Evolutionary conservation across 2,888 invertebrate species (phyloP).

Genomic region (Apamea sordens): DNA sequence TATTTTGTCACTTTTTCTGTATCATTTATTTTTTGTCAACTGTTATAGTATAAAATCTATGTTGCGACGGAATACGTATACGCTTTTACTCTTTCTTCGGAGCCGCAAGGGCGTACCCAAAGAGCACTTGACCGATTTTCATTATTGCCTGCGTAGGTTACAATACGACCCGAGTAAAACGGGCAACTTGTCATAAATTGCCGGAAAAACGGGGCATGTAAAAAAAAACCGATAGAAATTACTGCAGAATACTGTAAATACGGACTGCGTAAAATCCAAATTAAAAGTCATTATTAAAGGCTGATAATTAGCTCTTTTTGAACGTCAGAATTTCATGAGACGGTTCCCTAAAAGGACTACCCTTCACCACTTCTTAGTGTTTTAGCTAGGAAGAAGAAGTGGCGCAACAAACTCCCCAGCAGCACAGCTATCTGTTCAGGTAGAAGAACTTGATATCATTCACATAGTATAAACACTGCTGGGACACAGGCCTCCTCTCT

Average conservation of each 20-base stretch:
- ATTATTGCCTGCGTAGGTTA: constrained; percentile 14
- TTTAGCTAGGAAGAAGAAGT: neutral
- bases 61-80: neutral
- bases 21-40: neutral
- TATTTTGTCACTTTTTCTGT: neutral
- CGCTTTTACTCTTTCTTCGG: neutral
- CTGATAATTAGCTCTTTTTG: neutral
- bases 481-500: neutral
- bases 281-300: neutral
- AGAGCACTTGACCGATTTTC: constrained; percentile 44
- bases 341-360: neutral
- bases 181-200: neutral
- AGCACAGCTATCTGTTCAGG: neutral
- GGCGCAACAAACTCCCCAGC: neutral
- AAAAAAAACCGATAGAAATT: neutral
- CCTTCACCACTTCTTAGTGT: neutral
- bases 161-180: neutral
- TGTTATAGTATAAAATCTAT: neutral
- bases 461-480: neutral
- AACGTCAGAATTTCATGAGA: neutral
- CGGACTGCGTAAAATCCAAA: neutral
- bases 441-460: neutral
- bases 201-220: neutral
- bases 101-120: constrained; percentile 3
- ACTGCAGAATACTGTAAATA: neutral